These are phyloP conservation scores for Sebastes trivittatus DNA, from an alignment of 2,797 vertebrate species.

Conservation along the genomic window DNA sequence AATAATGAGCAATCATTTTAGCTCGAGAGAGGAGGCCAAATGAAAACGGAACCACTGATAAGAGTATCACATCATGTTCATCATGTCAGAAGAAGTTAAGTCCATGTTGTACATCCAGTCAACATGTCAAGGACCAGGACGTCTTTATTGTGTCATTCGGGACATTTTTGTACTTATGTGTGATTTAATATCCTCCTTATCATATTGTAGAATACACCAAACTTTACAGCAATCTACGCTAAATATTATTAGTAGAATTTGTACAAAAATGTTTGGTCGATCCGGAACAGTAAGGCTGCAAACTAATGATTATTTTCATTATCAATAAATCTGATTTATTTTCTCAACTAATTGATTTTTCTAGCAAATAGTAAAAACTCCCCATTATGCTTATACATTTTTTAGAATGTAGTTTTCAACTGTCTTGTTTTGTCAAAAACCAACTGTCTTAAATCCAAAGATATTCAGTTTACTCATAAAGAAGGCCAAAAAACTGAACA, in stretches of 20 bases:
- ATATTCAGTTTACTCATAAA: not conserved
- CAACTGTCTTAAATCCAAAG: not conserved
- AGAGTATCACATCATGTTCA: not conserved
- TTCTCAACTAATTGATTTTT: fast-evolving
- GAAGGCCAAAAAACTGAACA: too few relatives aligned
- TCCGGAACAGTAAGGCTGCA: not conserved
- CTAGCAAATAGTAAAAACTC: not conserved
- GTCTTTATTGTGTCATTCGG: not conserved
- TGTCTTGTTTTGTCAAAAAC: not conserved
- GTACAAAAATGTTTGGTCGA: not conserved
- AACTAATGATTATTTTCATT: not conserved
- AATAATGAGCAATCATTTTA: not conserved
- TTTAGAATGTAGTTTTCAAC: fast-evolving
- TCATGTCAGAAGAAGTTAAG: not conserved
- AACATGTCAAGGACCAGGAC: not conserved
- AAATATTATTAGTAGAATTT: not conserved
- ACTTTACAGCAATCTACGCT: not conserved
- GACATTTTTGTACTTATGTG: not conserved
- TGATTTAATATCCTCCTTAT: not conserved
- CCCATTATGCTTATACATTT: not conserved
- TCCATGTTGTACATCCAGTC: not conserved
- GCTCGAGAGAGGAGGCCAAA: not conserved
- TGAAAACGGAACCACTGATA: not conserved
- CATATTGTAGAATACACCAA: not conserved
- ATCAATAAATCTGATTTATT: not conserved